phyloP scores from a whole-genome alignment of 2,797 vertebrate species.

The Morelia viridis region DNA sequence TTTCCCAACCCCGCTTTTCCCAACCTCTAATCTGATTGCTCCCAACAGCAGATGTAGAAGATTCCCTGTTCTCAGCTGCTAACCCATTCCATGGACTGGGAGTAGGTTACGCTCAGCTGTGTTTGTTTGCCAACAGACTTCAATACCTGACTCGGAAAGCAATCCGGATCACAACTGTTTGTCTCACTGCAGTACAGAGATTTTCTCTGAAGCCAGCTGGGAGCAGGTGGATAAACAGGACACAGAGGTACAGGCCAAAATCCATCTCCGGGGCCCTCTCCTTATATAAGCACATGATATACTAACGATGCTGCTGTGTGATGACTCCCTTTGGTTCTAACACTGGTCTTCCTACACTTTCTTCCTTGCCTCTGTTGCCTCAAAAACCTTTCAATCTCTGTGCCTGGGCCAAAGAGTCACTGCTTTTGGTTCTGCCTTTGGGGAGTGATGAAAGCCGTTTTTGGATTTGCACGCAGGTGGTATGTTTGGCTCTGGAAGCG shows the following conservation, averaged over 20 bases:
- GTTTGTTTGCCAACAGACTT: slow-evolving; percentile 89
- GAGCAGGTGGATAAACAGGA: slow-evolving; percentile 99
- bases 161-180: slow-evolving; percentile 95
- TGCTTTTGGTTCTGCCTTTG: slow-evolving; percentile 32
- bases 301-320: not conserved
- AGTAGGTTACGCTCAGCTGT: slow-evolving; percentile 74
- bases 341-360: slow-evolving; percentile 26
- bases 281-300: slow-evolving; percentile 35
- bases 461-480: not conserved
- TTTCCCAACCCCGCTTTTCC: not conserved
- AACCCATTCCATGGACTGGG: slow-evolving; percentile 21
- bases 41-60: not conserved
- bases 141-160: slow-evolving; percentile 91
- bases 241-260: slow-evolving; percentile 85
- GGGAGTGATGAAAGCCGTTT: slow-evolving; percentile 21
- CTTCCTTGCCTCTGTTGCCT: not conserved
- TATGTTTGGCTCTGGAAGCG: not conserved
- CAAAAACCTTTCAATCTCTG: not conserved
- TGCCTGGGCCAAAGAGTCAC: slow-evolving; percentile 56
- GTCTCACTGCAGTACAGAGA: slow-evolving; percentile 97
- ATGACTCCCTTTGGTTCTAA: not conserved
- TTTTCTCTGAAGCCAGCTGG: slow-evolving; percentile 99
- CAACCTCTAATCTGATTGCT: not conserved
- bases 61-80: not conserved
- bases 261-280: slow-evolving; percentile 57